phyloP scores from a whole-genome alignment of 2,797 vertebrate species.

The Chelidonichthys spinosus region DNA sequence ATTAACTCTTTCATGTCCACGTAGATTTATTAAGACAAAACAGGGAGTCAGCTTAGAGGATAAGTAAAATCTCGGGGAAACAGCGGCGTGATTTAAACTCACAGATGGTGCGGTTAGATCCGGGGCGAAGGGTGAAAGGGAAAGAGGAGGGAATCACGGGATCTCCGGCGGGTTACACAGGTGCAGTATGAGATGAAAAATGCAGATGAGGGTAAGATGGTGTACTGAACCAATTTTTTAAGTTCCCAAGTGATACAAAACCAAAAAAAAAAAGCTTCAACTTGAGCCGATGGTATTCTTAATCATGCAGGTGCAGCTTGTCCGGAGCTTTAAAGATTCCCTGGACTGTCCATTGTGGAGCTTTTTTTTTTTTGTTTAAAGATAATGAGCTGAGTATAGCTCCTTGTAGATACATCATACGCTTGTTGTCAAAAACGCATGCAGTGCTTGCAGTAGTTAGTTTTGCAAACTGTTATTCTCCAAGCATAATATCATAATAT shows the following conservation, averaged over 20 bases:
- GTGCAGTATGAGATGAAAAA: constrained; percentile 75
- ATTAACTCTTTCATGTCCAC: constrained; percentile 40
- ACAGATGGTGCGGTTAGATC: constrained; percentile 51
- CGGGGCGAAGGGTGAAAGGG: constrained; percentile 49
- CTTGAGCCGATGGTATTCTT: constrained; percentile 47
- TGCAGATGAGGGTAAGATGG: constrained; percentile 68
- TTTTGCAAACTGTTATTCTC: constrained; percentile 19
- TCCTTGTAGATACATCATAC: constrained; percentile 15
- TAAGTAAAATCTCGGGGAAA: constrained; percentile 35
- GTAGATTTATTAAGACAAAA: constrained; percentile 58
- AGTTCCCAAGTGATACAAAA: constrained; percentile 65
- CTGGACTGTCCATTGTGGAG: constrained; percentile 23
- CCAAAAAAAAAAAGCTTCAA: constrained; percentile 30
- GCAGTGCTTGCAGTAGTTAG: background rate
- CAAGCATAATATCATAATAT: constrained; percentile 9
- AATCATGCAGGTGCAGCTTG: constrained; percentile 69
- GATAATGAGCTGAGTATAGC: constrained; percentile 38
- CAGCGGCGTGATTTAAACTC: constrained; percentile 49
- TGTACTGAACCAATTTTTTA: constrained; percentile 64
- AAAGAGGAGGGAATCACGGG: constrained; percentile 39
- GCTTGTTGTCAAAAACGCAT: constrained; percentile 27
- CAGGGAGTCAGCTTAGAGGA: constrained; percentile 27
- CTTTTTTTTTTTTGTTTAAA: constrained; percentile 29
- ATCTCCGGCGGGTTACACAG: constrained; percentile 70
- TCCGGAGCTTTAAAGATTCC: constrained; percentile 30